Conservation (phyloP, 30 jellyfish, hydroid and myxozoan species). For the Turritopsis dohrnii region DNA sequence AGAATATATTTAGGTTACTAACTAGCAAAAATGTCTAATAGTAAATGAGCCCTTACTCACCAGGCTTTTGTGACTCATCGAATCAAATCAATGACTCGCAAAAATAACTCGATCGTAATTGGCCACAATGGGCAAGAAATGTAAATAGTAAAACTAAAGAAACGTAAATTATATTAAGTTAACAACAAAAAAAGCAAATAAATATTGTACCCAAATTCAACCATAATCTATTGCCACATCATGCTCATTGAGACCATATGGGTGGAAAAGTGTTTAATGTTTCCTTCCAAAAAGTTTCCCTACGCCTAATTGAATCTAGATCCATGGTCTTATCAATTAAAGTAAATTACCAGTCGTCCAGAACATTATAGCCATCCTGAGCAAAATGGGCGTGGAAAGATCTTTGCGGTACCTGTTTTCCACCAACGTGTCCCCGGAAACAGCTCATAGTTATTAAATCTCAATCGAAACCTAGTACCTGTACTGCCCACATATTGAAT, state of each 20-base stretch:
- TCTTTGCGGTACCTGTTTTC: background rate
- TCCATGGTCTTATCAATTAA: background rate
- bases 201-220: too few relatives aligned
- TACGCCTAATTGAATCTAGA: background rate
- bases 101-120: too few relatives aligned
- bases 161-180: background rate
- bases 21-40: too few relatives aligned
- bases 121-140: too few relatives aligned
- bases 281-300: background rate
- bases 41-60: too few relatives aligned
- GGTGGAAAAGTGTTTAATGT: background rate
- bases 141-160: too few relatives aligned
- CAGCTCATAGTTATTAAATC: slow-evolving; percentile 2
- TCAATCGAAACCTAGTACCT: background rate
- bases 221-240: background rate
- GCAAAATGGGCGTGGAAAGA: background rate
- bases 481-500: background rate
- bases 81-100: too few relatives aligned
- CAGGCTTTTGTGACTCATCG: too few relatives aligned
- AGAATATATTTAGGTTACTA: too few relatives aligned
- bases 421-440: background rate
- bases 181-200: background rate
- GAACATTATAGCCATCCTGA: background rate
- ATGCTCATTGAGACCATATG: slow-evolving; percentile 2
- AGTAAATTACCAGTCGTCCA: background rate